Evolutionary conservation across 1,140 invertebrate species (phyloP).

Genomic region (Drosophila tani): DNA sequence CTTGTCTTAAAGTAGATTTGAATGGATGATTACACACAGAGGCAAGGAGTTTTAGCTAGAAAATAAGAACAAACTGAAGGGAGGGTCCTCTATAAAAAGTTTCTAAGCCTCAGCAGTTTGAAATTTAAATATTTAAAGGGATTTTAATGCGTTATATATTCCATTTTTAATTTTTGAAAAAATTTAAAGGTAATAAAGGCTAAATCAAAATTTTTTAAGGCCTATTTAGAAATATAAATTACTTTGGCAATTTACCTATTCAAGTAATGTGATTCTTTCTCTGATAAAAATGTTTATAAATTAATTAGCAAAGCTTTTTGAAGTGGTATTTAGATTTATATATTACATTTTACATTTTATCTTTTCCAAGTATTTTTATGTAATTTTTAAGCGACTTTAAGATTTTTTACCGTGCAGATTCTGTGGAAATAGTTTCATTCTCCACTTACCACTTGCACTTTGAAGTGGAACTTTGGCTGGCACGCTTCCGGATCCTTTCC

Average conservation of each 20-base stretch:
- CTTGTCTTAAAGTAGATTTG: neutral
- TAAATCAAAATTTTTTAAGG: neutral
- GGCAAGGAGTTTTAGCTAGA: neutral
- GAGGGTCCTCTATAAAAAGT: neutral
- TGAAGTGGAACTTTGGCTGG: constrained; percentile 42
- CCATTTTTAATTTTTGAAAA: no score
- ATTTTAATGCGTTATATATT: neutral
- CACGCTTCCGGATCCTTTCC: constrained; percentile 21
- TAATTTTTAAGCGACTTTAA: neutral
- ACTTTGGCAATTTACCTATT: neutral
- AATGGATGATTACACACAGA: neutral
- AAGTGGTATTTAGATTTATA: neutral
- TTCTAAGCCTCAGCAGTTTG: accelerated
- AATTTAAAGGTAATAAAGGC: neutral
- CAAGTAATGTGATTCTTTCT: no score
- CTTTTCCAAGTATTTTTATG: no score
- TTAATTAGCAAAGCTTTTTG: neutral
- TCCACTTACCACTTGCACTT: constrained; percentile 16
- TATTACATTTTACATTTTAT: no score
- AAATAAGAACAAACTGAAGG: neutral
- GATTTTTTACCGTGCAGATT: neutral
- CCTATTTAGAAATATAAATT: neutral
- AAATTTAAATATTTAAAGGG: neutral
- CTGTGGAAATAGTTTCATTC: constrained; percentile 25
- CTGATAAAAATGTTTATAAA: neutral